Conservation (phyloP, 1,140 invertebrate species). For the Drosophila sechellia region DNA sequence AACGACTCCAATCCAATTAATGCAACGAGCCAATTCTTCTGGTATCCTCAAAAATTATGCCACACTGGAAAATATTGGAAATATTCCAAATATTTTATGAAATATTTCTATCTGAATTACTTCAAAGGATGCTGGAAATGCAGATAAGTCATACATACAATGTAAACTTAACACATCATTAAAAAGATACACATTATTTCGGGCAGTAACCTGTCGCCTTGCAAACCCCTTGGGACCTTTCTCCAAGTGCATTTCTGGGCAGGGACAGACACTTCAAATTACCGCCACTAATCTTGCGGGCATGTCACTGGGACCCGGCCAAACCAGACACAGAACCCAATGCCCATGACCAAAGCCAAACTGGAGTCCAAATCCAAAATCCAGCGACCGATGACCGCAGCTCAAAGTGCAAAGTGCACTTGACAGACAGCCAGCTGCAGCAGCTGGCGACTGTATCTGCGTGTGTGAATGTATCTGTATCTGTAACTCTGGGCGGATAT, state of each 20-base stretch:
- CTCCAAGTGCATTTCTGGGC: slow-evolving; percentile 9
- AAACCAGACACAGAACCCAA: slow-evolving; percentile 5
- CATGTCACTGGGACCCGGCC: slow-evolving; percentile 22
- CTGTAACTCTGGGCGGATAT: slow-evolving; percentile 19
- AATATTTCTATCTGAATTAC: too few species aligned
- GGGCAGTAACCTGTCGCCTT: too few species aligned
- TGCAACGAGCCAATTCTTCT: slow-evolving; percentile 14
- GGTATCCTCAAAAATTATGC: neutral
- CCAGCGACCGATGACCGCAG: slow-evolving; percentile 23
- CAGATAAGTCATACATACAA: too few species aligned
- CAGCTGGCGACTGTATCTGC: slow-evolving; percentile 47
- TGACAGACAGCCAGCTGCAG: slow-evolving; percentile 54
- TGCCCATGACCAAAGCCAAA: slow-evolving; percentile 2
- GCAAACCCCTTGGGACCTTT: neutral
- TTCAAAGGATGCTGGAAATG: too few species aligned
- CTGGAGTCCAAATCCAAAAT: neutral
- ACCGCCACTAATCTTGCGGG: slow-evolving; percentile 44
- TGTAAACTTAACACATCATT: neutral
- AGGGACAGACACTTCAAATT: slow-evolving; percentile 44
- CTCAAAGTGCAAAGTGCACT: slow-evolving; percentile 57
- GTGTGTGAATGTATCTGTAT: slow-evolving; percentile 5
- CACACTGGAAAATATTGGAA: slow-evolving; percentile 2
- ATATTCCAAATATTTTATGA: neutral
- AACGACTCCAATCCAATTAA: slow-evolving; percentile 20
- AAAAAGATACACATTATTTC: too few species aligned